Percentiles rank a stretch among this genome's conserved stretches.
Evolutionary conservation across 2,888 invertebrate species (phyloP).

Genomic region (Eupithecia pulchellata): DNA sequence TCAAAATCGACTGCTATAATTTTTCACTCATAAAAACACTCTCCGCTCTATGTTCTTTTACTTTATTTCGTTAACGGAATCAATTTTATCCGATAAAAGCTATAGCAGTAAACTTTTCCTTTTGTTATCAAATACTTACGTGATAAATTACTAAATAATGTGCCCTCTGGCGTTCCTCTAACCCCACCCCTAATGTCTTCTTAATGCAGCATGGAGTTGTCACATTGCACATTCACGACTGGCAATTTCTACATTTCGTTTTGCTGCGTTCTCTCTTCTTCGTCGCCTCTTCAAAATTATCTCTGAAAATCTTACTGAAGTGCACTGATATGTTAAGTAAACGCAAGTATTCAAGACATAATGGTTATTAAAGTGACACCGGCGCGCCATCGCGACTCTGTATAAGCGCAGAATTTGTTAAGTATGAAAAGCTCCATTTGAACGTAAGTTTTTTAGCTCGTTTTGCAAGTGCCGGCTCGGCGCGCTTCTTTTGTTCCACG

Average conservation of each 20-base stretch:
- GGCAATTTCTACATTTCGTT: constrained; percentile 62
- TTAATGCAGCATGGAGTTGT: constrained; percentile 82
- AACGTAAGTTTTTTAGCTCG: constrained; percentile 73
- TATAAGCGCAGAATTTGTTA: constrained; percentile 70
- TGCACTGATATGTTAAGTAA: constrained; percentile 51
- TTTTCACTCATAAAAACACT: constrained; percentile 37
- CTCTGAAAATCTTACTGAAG: constrained; percentile 32
- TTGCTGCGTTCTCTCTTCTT: constrained; percentile 52
- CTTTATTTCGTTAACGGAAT: constrained; percentile 17
- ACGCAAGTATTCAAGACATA: constrained; percentile 48
- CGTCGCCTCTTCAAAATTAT: constrained; percentile 51
- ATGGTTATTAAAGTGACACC: constrained; percentile 55
- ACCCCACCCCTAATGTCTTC: constrained; percentile 78
- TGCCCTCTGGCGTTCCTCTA: constrained; percentile 65
- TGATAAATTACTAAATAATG: constrained; percentile 80
- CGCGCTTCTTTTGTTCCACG: constrained; percentile 78
- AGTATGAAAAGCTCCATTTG: constrained; percentile 79
- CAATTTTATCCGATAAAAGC: constrained; percentile 17
- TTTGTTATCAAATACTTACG: constrained; percentile 56
- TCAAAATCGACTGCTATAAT: constrained; percentile 55
- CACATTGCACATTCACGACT: constrained; percentile 76
- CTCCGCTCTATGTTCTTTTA: constrained; percentile 21
- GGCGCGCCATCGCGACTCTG: constrained; percentile 55
- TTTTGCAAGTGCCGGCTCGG: constrained; percentile 69
- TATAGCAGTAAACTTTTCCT: constrained; percentile 11